These are phyloP conservation scores for Calycopis cecrops DNA, from an alignment of 1,140 invertebrate species.

Conservation along the genomic window DNA sequence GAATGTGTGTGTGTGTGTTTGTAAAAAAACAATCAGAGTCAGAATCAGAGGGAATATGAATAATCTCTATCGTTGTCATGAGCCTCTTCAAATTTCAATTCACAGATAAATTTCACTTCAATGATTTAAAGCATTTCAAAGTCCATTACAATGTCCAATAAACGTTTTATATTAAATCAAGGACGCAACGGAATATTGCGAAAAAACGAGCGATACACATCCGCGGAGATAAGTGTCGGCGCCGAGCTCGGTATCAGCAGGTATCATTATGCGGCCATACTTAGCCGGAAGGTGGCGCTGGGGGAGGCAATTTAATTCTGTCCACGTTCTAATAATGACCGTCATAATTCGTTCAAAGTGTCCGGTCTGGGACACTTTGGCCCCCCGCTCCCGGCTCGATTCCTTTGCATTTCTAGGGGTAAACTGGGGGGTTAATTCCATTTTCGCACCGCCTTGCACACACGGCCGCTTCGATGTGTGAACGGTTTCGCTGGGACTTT, in stretches of 20 bases:
- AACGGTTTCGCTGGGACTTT: conserved; percentile 26
- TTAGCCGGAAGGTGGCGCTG: conserved; percentile 46
- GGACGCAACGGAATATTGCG: neutral
- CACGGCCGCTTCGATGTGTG: conserved; percentile 20
- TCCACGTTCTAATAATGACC: conserved; percentile 77
- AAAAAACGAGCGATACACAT: conserved; percentile 34
- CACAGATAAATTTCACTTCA: too few relatives aligned
- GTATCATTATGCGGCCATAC: conserved; percentile 68
- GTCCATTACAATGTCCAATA: too few relatives aligned
- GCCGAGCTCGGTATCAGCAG: conserved; percentile 63
- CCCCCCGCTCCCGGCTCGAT: conserved; percentile 45
- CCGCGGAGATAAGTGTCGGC: conserved; percentile 37
- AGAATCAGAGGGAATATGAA: too few relatives aligned
- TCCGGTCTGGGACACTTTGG: conserved; percentile 71
- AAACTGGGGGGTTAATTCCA: conserved; percentile 49
- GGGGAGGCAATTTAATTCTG: conserved; percentile 75
- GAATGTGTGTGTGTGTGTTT: too few relatives aligned
- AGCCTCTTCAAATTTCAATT: too few relatives aligned
- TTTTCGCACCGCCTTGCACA: conserved; percentile 69
- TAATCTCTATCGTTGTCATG: too few relatives aligned
- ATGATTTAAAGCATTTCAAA: too few relatives aligned
- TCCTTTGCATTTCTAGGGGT: conserved; percentile 62
- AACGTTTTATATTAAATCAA: too few relatives aligned
- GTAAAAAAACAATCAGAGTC: too few relatives aligned
- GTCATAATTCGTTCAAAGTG: conserved; percentile 77